A percentile compares a stretch with the other conserved stretches of the same genome.
These are phyloP conservation scores for Heliconius aoede DNA, from an alignment of 2,888 invertebrate genomes.

Conservation along the genomic window DNA sequence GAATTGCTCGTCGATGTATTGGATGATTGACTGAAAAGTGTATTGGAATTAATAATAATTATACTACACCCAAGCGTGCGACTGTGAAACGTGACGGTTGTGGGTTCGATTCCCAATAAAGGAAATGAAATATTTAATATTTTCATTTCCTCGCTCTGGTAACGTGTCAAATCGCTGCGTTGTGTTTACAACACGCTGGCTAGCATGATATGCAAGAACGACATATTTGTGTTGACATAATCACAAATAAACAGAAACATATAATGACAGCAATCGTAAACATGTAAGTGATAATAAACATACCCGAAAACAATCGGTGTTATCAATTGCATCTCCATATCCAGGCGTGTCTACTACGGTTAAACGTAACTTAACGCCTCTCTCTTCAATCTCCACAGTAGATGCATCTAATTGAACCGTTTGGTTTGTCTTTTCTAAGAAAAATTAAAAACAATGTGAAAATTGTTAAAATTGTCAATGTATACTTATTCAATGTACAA, in stretches of 20 bases:
- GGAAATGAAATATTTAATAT: too few species aligned
- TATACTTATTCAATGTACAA: not conserved
- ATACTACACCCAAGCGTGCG: too few species aligned
- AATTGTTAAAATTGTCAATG: conserved; percentile 4
- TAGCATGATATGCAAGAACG: not conserved
- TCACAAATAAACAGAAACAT: too few species aligned
- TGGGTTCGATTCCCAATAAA: too few species aligned
- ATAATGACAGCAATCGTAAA: too few species aligned
- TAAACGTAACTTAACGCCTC: conserved; percentile 95
- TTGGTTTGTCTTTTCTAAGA: conserved; percentile 93
- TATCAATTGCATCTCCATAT: conserved; percentile 97
- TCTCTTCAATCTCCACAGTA: conserved; percentile 97
- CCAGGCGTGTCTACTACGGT: conserved; percentile 98
- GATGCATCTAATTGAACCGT: conserved; percentile 97
- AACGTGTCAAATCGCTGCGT: too few species aligned
- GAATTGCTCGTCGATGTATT: conserved; percentile 99
- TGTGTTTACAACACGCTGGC: too few species aligned
- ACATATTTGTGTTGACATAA: too few species aligned
- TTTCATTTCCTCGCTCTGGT: too few species aligned
- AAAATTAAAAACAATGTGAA: conserved; percentile 10
- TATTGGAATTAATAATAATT: conserved; percentile 45
- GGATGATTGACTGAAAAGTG: conserved; percentile 89
- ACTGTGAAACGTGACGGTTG: too few species aligned
- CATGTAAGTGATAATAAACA: conserved; percentile 41
- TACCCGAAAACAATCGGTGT: conserved; percentile 94